Base-by-base conservation (phyloP, 1,140 invertebrate species). In the Amyelois transitella region DNA sequence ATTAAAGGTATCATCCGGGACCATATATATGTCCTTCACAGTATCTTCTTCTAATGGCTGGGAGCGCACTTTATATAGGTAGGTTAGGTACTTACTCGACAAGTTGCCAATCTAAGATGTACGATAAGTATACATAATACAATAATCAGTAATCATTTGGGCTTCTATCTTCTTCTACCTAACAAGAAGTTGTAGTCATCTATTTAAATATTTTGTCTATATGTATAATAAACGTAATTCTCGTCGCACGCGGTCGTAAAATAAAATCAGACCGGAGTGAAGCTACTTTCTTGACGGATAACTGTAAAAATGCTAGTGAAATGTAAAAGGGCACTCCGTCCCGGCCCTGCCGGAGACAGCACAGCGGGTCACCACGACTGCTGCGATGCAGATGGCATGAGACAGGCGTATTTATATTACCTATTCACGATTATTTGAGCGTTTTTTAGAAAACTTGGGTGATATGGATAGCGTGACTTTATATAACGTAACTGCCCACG, bases 341-440 rank as follows among this genome's bases (percentile, higher is more conserved):
- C 18, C 10, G 20, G 20, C 18, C 6, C 6, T 48, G 45, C 19
- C 1, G 18, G 19, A 10, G 45, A 48, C 45, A 48, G 45, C 45
- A n/a, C 45, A 22, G 45, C 45, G 45, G 45, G 45, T 21, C 18
- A 21, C 45, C 18, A 10, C 4, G 19, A 21, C 12, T 21, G 20
- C 45, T 48, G 19, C 32, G 61, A 60, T 67, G 61, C 24, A 63
- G 58, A 60, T 64, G 62, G 44, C 62, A 44, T 38, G 12, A 14
- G n/a, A 38, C 12, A 38, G 32, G 8, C 32, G 32, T 38, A 38
- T 38, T 38, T 38, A 14, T 38, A 38, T 38, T 14, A 14, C 32
- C n/a, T n/a, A 38, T 38, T 38, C 32, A 38, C n/a, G 32, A 38
- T 14, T 12, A 14, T 38, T 38, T 14, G 32, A 14, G 12, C 6